Evolutionary conservation across 2,888 invertebrate species (phyloP), one percentile per base, ranked within the genome.

Genomic region (Dryomyza anilis): DNA sequence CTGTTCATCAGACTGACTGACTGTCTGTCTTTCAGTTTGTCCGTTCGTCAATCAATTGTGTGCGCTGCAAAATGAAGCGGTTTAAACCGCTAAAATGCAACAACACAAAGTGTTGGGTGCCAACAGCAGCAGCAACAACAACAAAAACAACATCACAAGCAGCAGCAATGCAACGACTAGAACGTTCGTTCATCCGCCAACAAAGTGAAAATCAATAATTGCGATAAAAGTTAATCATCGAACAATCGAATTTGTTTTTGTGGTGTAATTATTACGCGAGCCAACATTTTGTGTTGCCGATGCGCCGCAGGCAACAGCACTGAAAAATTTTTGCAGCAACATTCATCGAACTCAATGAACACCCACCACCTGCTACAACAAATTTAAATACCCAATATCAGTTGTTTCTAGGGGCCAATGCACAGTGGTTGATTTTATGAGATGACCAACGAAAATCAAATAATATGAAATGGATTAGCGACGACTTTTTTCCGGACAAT

Each of bases 211-310:
- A 68, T 65, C 69, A 70, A 70, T 70, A 70, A 70, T 71, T 70
- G 63, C 70, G 66, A 71, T 70, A 68, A 70, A 73, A 72, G 72
- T 72, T 71, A 73, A 72, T 73, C 70, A 72, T 72, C 71, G 69
- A 50, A 58, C 66, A 69, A 68, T 69, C 66, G 63, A 72, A 73
- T 71, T 66, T 53, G 64, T 46, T 71, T 71, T 68, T 71, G 69
- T 60, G 70, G 68, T 69, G 69, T 70, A 71, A 69, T 70, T 71
- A 70, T 68, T 72, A 68, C 72, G 64, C 61, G 53, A 61, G 61
- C 45, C 21, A 29, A 36, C 27, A 43, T 43, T 39, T 14, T 27
- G 36, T 39, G 60, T 12, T 27, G 8, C 14, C 21, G 19, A 23
- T 10, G 29, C 27, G 30, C 27, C 21, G 36, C 14, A 5, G 14